Evolutionary conservation across 2,113 vertebrate genomes (phyloP).

Genomic region (Peromyscus maniculatus): DNA sequence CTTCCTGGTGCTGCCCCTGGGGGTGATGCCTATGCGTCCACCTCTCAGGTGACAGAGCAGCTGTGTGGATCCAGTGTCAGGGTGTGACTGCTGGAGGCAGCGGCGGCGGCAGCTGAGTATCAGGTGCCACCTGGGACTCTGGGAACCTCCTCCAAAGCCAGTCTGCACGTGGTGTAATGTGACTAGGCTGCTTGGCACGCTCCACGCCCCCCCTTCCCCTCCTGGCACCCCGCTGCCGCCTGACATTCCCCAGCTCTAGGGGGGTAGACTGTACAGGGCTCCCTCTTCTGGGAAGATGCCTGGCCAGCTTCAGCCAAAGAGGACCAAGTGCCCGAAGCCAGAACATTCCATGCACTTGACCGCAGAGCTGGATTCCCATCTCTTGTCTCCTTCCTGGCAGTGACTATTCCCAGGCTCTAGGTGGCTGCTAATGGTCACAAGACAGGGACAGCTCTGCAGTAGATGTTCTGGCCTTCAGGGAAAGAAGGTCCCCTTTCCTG

Average conservation of each 20-base stretch:
- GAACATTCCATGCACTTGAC: too few species aligned
- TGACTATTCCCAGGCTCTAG: not conserved
- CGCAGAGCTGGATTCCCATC: not conserved
- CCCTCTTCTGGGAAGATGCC: not conserved
- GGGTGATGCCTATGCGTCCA: constrained; percentile 57
- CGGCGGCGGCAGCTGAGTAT: constrained; percentile 23
- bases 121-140: constrained; percentile 75
- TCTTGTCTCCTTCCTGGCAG: not conserved
- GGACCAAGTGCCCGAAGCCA: accelerated
- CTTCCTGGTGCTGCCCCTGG: constrained; percentile 65
- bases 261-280: accelerated
- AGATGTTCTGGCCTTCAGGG: not conserved
- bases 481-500: not conserved
- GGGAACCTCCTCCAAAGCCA: not conserved
- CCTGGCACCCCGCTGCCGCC: not conserved
- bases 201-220: not conserved
- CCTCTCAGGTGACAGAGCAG: constrained; percentile 77
- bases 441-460: not conserved
- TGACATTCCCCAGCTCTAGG: accelerated
- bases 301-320: not conserved
- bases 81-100: constrained; percentile 82
- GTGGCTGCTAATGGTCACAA: not conserved
- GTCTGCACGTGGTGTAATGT: constrained; percentile 69
- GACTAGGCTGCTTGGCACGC: not conserved
- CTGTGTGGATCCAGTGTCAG: constrained; percentile 84